Base-by-base conservation (phyloP, 2,113 vertebrate genomes). In the Eudyptes chrysolophus region DNA sequence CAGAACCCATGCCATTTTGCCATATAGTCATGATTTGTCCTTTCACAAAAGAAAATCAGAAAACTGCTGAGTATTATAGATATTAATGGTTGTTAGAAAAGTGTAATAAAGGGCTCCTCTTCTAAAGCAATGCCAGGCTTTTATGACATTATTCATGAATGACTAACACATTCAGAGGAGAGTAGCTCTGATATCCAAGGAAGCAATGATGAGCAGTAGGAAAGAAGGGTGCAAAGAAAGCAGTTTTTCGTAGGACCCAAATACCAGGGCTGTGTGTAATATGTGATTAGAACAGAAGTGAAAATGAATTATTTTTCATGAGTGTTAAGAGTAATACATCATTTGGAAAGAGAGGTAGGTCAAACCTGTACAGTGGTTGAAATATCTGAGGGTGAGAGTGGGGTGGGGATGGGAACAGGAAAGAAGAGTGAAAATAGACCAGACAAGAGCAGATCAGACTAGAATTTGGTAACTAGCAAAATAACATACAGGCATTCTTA, bases 41-140 rank as follows among this genome's bases (percentile, higher is more conserved):
- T 97, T 98, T 97, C 85, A 98, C 93, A 97, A 97, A 98, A 97
- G 97, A 97, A 98, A 98, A 98, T 97, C 95, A 97, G 94, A 98
- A 98, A 98, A 96, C 83, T 51, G 68, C 97, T 97, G 95, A 98
- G 88, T 97, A 82, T 94, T 97, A 96, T 75, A 97, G 96, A 97
- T 97, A 98, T 97, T 98, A 98, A 98, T 94, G 88, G 88, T 78
- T 96, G 84, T 97, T 97, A 97, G 94, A 96, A 97, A 98, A 97
- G 75, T 81, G 84, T 95, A 98, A 98, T 97, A 98, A 97, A 98
- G 96, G 70, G 57, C 86, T 96, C 44, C 86, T 89, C 90, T 98
- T 97, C 86, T 94, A 97, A 94, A 97, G 72, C 57, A 68, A 16
- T 93, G 57, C 55, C 94, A 97, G 95, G 93, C 95, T 98, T 98